These are phyloP conservation scores for Apodemia hepburni DNA, from an alignment of 2,888 invertebrate species.

Conservation along the genomic window DNA sequence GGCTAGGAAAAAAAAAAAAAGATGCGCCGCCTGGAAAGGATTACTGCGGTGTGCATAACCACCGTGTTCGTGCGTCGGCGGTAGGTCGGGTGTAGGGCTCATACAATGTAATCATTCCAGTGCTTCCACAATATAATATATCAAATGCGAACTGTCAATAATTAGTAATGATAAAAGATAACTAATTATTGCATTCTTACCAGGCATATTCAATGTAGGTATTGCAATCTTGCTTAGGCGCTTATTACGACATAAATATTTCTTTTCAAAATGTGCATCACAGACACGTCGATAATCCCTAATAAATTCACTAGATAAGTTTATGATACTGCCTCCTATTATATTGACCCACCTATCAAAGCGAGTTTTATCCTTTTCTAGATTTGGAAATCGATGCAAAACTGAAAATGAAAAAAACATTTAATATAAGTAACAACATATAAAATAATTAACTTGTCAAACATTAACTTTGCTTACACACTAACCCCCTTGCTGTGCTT, in stretches of 20 bases:
- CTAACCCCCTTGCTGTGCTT: too few species aligned
- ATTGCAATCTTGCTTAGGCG: slow-evolving; percentile 17
- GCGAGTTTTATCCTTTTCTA: background rate
- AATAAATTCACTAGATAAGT: slow-evolving; percentile 11
- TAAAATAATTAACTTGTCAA: too few species aligned
- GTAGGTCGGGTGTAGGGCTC: slow-evolving; percentile 25
- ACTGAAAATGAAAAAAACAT: background rate
- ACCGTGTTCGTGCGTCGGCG: slow-evolving; percentile 27
- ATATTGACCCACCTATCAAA: slow-evolving; percentile 16
- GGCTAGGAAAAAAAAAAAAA: slow-evolving; percentile 10
- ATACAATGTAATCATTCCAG: too few species aligned
- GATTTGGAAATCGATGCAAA: slow-evolving; percentile 41
- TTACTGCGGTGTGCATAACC: slow-evolving; percentile 19
- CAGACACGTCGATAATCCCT: slow-evolving; percentile 12
- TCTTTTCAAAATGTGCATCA: slow-evolving; percentile 18
- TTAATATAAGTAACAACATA: too few species aligned
- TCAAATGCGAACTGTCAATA: too few species aligned
- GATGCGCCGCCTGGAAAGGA: slow-evolving; percentile 1
- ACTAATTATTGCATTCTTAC: background rate
- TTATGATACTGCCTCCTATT: slow-evolving; percentile 15
- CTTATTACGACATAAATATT: slow-evolving; percentile 8
- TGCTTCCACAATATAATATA: too few species aligned
- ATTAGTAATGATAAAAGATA: too few species aligned
- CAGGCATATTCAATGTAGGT: slow-evolving; percentile 19
- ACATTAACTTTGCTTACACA: too few species aligned